Evolutionary conservation across 2,113 vertebrate genomes (phyloP).

Genomic region (Syrmaticus mikado): DNA sequence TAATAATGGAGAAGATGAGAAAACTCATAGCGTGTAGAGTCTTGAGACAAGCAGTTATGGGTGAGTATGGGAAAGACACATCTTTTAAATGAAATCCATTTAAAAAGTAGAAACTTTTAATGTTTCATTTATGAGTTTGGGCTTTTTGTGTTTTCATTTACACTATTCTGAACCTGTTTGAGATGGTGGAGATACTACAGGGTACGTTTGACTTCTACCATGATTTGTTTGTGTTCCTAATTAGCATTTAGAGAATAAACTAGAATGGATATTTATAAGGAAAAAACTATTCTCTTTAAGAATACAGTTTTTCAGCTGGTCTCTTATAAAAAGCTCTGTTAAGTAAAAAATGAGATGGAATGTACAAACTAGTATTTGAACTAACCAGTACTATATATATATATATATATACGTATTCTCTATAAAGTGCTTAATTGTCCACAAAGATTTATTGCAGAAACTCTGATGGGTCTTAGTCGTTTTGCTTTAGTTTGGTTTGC

Average conservation of each 20-base stretch:
- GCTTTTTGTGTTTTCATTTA: not conserved
- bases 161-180: not conserved
- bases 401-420: not conserved
- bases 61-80: not conserved
- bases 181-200: not conserved
- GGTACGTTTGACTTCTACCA: not conserved
- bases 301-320: not conserved
- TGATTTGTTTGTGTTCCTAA: not conserved
- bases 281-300: not conserved
- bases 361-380: not conserved
- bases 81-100: not conserved
- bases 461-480: not conserved
- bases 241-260: not conserved
- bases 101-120: not conserved
- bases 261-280: not conserved
- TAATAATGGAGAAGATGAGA: constrained; percentile 6
- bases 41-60: not conserved
- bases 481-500: no score
- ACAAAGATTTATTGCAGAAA: not conserved
- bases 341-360: not conserved
- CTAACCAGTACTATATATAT: not conserved
- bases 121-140: not conserved
- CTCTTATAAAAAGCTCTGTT: not conserved
- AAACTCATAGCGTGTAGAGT: not conserved
- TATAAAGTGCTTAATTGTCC: not conserved